Conservation (phyloP, 2,888 invertebrate genomes). For the Apamea epomidion region DNA sequence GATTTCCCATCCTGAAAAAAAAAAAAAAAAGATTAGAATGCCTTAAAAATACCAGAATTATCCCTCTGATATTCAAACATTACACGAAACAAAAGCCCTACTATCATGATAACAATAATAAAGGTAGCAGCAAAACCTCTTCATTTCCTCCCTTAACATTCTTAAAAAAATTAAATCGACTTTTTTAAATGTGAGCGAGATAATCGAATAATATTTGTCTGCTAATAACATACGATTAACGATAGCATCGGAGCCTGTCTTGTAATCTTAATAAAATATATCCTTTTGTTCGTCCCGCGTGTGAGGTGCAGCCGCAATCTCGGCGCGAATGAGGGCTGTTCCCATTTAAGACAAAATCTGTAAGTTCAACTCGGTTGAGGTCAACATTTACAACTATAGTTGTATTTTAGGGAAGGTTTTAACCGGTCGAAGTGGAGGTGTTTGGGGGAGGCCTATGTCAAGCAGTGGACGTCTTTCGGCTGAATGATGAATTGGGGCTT, state of each 20-base stretch:
- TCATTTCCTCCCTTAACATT: neutral
- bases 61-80: no score
- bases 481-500: neutral
- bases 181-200: conserved; percentile 40
- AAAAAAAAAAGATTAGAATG: neutral
- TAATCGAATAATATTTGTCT: conserved; percentile 61
- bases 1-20: no score
- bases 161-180: conserved; percentile 20
- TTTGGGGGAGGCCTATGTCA: no score
- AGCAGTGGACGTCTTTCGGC: no score
- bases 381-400: neutral
- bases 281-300: conserved; percentile 63
- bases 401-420: no score
- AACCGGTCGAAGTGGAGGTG: no score
- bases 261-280: conserved; percentile 62
- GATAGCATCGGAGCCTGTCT: conserved; percentile 55
- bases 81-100: neutral
- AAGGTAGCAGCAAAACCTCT: neutral
- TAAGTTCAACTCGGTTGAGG: neutral
- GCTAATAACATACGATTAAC: conserved; percentile 56
- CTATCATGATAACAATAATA: no score
- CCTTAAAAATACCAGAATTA: neutral
- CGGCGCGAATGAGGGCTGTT: conserved; percentile 42
- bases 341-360: conserved; percentile 1
- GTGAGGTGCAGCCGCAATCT: conserved; percentile 56